These are phyloP conservation scores for Sebastes taczanowskii DNA, from an alignment of 2,797 vertebrate species.

Conservation along the genomic window DNA sequence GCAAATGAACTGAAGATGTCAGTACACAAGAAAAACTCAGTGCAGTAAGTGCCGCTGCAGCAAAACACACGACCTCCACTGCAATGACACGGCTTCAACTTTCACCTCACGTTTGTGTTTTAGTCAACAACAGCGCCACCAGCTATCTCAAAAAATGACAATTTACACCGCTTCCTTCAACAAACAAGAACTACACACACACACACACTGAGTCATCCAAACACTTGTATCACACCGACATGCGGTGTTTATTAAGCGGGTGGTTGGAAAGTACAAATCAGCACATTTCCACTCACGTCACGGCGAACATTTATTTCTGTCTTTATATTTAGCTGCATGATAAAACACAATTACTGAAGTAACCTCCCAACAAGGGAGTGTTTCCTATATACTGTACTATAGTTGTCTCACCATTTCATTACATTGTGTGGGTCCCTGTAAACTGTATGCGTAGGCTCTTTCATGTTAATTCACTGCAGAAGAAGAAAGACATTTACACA, in stretches of 20 bases:
- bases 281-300: constrained; percentile 28
- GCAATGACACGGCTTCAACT: not conserved
- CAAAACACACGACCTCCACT: not conserved
- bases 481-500: constrained; percentile 25
- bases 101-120: not conserved
- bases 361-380: constrained; percentile 17
- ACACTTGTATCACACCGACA: not conserved
- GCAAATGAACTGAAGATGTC: not conserved
- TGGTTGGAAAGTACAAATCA: constrained; percentile 39
- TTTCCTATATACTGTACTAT: constrained; percentile 9
- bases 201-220: not conserved
- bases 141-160: not conserved
- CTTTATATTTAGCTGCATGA: constrained; percentile 27
- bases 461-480: constrained; percentile 23
- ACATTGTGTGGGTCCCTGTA: constrained; percentile 29
- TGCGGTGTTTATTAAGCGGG: not conserved
- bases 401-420: constrained; percentile 46
- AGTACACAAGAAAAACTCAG: not conserved
- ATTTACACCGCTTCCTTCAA: not conserved
- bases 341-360: constrained; percentile 43
- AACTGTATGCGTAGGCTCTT: constrained; percentile 16
- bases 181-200: not conserved
- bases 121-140: not conserved
- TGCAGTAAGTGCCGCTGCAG: not conserved
- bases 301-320: constrained; percentile 22